These are phyloP conservation scores for Danio tinwini DNA, from an alignment of 2,797 vertebrate species.

Conservation along the genomic window DNA sequence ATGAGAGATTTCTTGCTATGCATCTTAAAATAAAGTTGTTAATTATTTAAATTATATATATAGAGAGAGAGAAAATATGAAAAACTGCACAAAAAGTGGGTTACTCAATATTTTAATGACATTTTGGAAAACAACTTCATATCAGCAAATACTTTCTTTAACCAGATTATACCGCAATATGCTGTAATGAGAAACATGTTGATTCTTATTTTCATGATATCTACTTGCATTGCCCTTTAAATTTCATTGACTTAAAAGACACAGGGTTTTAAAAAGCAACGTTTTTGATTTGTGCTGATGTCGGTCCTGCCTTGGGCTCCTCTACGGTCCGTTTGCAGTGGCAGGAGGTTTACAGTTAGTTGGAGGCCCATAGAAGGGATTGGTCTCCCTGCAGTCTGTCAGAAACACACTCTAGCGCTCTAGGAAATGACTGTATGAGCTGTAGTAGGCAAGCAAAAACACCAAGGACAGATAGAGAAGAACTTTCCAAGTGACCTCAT, in stretches of 20 bases:
- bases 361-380: slow-evolving; percentile 44
- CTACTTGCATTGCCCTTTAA: background rate
- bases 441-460: background rate
- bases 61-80: background rate
- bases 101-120: background rate
- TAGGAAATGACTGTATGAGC: slow-evolving; percentile 35
- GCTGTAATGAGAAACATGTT: background rate
- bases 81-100: background rate
- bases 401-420: slow-evolving; percentile 11
- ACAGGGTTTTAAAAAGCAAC: background rate
- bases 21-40: background rate
- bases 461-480: background rate
- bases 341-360: slow-evolving; percentile 42
- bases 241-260: background rate
- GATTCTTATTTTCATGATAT: background rate
- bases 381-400: background rate
- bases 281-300: background rate
- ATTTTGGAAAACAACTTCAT: background rate
- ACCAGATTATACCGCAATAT: background rate
- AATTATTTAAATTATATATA: no score
- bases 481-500: background rate
- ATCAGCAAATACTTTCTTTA: background rate
- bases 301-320: background rate
- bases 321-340: slow-evolving; percentile 30
- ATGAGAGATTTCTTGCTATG: background rate